Conservation (phyloP, 2,113 vertebrate genomes). For the Erinaceus europaeus region DNA sequence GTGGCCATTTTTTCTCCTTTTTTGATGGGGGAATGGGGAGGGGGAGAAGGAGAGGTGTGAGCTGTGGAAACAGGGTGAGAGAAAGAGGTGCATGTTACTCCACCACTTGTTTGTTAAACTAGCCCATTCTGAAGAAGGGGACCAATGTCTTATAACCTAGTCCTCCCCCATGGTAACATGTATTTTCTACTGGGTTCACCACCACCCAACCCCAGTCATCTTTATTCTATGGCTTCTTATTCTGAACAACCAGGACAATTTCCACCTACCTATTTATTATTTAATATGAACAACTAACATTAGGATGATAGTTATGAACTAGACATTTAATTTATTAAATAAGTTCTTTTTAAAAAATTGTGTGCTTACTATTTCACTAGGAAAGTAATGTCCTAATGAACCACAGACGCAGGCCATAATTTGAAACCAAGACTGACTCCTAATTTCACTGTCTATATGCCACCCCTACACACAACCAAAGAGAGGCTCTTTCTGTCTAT, state of each 20-base stretch:
- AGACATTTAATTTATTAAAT: slow-evolving; percentile 41
- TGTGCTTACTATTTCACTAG: slow-evolving; percentile 33
- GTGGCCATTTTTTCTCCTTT: too few relatives aligned
- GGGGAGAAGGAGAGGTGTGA: too few relatives aligned
- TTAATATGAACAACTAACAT: slow-evolving; percentile 32
- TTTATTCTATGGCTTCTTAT: slow-evolving; percentile 13
- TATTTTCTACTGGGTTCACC: too few relatives aligned
- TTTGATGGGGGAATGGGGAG: too few relatives aligned
- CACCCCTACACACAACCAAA: neutral
- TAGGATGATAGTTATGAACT: slow-evolving; percentile 8
- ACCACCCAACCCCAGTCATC: too few relatives aligned
- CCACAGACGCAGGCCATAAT: neutral
- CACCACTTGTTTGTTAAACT: too few relatives aligned
- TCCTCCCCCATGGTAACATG: too few relatives aligned
- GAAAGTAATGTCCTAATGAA: slow-evolving; percentile 22
- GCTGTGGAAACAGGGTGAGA: too few relatives aligned
- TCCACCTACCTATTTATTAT: neutral
- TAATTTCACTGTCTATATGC: neutral
- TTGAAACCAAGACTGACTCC: neutral
- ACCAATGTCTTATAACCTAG: too few relatives aligned
- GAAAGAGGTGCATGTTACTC: too few relatives aligned
- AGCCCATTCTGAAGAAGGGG: too few relatives aligned
- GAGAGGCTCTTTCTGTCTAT: neutral
- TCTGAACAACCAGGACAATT: slow-evolving; percentile 27
- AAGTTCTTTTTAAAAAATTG: neutral